phyloP scores from a whole-genome alignment of 2,888 invertebrate species.

The Cremastinae sp. region DNA sequence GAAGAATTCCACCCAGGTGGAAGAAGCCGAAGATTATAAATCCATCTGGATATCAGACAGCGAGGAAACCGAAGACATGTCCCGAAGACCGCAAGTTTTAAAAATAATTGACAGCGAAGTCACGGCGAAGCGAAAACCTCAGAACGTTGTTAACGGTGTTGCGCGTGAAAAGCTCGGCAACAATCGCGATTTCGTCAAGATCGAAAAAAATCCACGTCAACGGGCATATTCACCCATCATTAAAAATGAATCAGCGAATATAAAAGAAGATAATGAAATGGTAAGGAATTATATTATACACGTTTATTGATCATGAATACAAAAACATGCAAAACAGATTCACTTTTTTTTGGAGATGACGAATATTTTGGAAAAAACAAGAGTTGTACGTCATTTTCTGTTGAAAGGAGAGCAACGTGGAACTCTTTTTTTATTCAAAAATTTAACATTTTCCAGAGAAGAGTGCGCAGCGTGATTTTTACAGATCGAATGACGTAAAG shows the following conservation, averaged over 20 bases:
- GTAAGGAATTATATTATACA: constrained; percentile 31
- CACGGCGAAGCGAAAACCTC: constrained; percentile 67
- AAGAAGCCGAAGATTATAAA: constrained; percentile 74
- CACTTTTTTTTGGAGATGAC: too few species aligned
- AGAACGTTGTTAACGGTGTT: constrained; percentile 56
- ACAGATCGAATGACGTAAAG: too few species aligned
- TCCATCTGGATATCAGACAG: constrained; percentile 73
- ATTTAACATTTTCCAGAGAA: too few species aligned
- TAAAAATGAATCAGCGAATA: neutral
- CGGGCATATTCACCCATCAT: constrained; percentile 9
- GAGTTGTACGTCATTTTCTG: too few species aligned
- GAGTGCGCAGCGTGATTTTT: too few species aligned
- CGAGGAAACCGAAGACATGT: constrained; percentile 76
- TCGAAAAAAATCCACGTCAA: constrained; percentile 13
- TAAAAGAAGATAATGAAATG: constrained; percentile 3
- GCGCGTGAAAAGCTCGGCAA: constrained; percentile 47
- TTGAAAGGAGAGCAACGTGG: too few species aligned
- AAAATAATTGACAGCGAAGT: constrained; percentile 77
- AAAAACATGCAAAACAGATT: neutral
- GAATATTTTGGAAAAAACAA: too few species aligned
- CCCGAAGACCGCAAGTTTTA: constrained; percentile 77
- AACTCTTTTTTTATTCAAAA: too few species aligned
- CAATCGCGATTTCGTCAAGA: constrained; percentile 7
- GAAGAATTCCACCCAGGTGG: constrained; percentile 57
- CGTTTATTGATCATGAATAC: neutral